Conservation (phyloP, 2,113 vertebrate species). For the Tautogolabrus adspersus region DNA sequence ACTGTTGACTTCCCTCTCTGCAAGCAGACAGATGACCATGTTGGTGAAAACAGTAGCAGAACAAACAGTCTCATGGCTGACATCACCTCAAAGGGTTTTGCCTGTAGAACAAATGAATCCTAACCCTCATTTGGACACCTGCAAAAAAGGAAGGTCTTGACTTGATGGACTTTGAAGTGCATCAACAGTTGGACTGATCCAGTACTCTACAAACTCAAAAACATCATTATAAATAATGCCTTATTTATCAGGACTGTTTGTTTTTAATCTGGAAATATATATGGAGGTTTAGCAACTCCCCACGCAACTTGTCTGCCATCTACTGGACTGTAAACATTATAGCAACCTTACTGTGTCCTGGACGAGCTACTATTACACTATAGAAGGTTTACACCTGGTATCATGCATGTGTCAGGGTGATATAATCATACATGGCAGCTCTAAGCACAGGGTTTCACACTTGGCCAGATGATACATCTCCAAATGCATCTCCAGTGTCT, state of each 20-base stretch:
- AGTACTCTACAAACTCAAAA: neutral
- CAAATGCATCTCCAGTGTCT: too few species aligned
- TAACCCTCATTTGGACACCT: neutral
- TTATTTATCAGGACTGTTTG: neutral
- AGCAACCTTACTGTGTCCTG: slow-evolving; percentile 2
- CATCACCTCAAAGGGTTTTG: neutral
- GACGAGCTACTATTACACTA: neutral
- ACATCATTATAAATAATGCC: neutral
- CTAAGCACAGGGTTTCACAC: too few species aligned
- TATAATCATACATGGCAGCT: too few species aligned
- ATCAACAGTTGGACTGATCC: neutral
- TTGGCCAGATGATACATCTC: too few species aligned
- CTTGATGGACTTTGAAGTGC: slow-evolving; percentile 3
- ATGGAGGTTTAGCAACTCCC: neutral
- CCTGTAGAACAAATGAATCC: neutral
- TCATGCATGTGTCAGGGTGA: too few species aligned
- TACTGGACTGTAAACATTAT: slow-evolving; percentile 45
- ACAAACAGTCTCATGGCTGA: slow-evolving; percentile 12
- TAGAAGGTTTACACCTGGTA: neutral
- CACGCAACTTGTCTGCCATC: slow-evolving; percentile 36
- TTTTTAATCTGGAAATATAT: neutral
- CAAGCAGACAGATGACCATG: slow-evolving; percentile 34
- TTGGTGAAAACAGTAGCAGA: slow-evolving; percentile 12
- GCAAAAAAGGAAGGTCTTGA: neutral
- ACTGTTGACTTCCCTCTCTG: slow-evolving; percentile 36